Percentiles rank a stretch among this genome's conserved stretches.
These are phyloP conservation scores for Craniophora ligustri DNA, from an alignment of 2,888 invertebrate species.

Conservation along the genomic window DNA sequence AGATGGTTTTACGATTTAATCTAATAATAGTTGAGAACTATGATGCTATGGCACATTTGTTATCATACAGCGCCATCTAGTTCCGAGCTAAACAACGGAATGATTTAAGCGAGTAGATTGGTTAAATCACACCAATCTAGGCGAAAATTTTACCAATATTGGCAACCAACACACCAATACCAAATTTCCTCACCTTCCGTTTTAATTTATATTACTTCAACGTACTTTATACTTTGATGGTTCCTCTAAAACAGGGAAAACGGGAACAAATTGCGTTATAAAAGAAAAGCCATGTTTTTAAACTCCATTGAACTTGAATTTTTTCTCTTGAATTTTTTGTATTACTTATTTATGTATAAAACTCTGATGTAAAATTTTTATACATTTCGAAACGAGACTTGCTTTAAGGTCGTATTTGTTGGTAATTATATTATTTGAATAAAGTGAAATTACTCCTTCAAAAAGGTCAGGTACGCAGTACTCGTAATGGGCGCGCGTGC, in stretches of 20 bases:
- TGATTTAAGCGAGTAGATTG: too few species aligned
- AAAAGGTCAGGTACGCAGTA: too few species aligned
- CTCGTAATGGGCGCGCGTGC: too few species aligned
- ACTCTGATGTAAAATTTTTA: slow-evolving; percentile 13
- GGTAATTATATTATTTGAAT: too few species aligned
- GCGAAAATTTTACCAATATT: slow-evolving; percentile 5
- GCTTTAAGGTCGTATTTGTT: too few species aligned
- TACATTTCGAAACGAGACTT: neutral
- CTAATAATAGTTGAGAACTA: too few species aligned
- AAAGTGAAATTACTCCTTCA: too few species aligned
- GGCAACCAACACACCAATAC: neutral
- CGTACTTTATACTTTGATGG: slow-evolving; percentile 14
- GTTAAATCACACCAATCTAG: too few species aligned
- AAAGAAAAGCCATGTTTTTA: slow-evolving; percentile 41
- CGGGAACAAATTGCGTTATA: slow-evolving; percentile 19
- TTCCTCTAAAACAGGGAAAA: slow-evolving; percentile 22
- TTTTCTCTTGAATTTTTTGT: slow-evolving; percentile 39
- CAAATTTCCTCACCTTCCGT: neutral
- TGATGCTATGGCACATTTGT: too few species aligned
- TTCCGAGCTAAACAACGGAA: too few species aligned
- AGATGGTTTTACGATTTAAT: too few species aligned
- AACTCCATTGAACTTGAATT: slow-evolving; percentile 36
- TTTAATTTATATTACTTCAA: slow-evolving; percentile 37
- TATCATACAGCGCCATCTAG: too few species aligned
- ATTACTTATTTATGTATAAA: slow-evolving; percentile 26